phyloP scores from a whole-genome alignment of 2,888 invertebrate species.

The Agelastica alni region DNA sequence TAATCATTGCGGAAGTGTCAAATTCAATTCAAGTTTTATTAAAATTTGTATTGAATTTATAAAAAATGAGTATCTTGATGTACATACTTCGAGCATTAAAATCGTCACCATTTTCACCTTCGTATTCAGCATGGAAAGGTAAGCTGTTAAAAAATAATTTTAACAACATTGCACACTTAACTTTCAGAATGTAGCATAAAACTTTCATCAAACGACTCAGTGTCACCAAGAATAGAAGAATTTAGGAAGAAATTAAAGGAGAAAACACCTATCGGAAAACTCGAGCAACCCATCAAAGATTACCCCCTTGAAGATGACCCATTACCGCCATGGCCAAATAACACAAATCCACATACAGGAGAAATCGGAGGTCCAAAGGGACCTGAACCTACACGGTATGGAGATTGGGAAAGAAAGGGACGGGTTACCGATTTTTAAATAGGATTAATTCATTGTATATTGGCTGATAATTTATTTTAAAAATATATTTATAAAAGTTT shows the following conservation, averaged over 20 bases:
- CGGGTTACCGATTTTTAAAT: constrained; percentile 86
- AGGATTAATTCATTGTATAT: neutral
- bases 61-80: constrained; percentile 54
- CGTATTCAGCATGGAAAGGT: constrained; percentile 38
- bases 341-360: constrained; percentile 89
- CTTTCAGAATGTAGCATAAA: constrained; percentile 26
- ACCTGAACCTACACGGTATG: constrained; percentile 98
- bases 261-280: constrained; percentile 68
- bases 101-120: constrained; percentile 41
- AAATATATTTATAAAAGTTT: no score
- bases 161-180: neutral
- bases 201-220: constrained; percentile 44
- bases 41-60: neutral
- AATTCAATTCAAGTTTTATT: no score
- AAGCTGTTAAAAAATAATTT: constrained; percentile 9
- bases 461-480: neutral
- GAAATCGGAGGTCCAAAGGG: constrained; percentile 95
- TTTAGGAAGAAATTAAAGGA: constrained; percentile 74
- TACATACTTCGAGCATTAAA: constrained; percentile 49
- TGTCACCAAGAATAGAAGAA: constrained; percentile 65
- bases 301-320: constrained; percentile 83
- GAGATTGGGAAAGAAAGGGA: constrained; percentile 99
- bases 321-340: constrained; percentile 81
- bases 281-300: constrained; percentile 73
- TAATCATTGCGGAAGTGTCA: no score